Percentiles rank a stretch among this genome's conserved stretches.
These are phyloP conservation scores for Latheticus oryzae DNA, from an alignment of 2,888 invertebrate genomes.

Conservation along the genomic window DNA sequence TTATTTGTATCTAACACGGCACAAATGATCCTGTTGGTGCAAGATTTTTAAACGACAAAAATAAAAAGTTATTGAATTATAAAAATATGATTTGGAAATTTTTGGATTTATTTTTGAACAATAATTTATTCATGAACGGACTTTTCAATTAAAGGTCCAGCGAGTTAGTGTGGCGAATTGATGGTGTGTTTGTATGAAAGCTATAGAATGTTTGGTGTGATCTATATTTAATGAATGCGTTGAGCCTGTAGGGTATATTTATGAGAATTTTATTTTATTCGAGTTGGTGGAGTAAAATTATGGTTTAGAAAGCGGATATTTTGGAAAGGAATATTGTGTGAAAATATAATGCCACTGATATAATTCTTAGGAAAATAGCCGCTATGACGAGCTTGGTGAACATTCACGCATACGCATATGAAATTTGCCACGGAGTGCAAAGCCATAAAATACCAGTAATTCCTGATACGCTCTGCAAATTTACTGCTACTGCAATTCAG, in stretches of 20 bases:
- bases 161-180: constrained; percentile 8
- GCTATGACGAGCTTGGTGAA: constrained; percentile 47
- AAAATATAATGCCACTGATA: constrained; percentile 34
- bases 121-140: constrained; percentile 1
- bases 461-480: constrained; percentile 60
- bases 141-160: constrained; percentile 10
- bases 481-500: constrained; percentile 58
- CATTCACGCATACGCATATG: constrained; percentile 55
- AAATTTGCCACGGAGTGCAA: constrained; percentile 58
- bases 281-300: constrained; percentile 26
- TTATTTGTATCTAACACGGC: constrained; percentile 5
- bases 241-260: constrained; percentile 17
- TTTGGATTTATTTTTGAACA: background rate
- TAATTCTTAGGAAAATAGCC: constrained; percentile 41
- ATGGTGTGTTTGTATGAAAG: constrained; percentile 6
- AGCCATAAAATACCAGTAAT: constrained; percentile 63
- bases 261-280: constrained; percentile 33
- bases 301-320: constrained; percentile 32
- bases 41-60: constrained; percentile 11
- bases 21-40: constrained; percentile 3
- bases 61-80: no score
- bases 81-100: constrained; percentile 1
- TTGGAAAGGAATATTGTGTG: constrained; percentile 33
- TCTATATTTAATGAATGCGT: constrained; percentile 28
- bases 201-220: constrained; percentile 15